Evolutionary conservation across 1,140 invertebrate species (phyloP), one percentile per base, ranked within the genome.

Genomic region (Pseudomyrmex pallidus): DNA sequence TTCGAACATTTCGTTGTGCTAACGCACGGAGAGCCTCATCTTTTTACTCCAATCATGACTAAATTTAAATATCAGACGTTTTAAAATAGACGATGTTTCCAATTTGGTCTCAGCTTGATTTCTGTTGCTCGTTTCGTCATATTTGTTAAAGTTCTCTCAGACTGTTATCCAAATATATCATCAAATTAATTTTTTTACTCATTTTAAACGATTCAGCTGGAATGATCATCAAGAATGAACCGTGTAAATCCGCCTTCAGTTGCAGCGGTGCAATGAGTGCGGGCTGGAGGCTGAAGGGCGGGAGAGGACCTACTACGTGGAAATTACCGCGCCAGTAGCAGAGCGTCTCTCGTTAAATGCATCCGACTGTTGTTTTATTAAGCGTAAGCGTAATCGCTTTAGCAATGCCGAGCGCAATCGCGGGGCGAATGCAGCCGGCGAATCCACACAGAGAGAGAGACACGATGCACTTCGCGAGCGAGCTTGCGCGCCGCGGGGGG

Each of bases 331-430:
- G 82, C 73, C 82, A 83, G 72, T 17, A 59, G 82, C 82, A 78
- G 82, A 80, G 52, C 61, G 57, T 84, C 56, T 68, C 82, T 84
- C 76, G 83, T 84, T 84, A 84, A 82, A 84, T 84, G 83, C 76
- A 72, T 66, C 63, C 77, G 77, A 85, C 66, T 82, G 66, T 85
- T 85, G 83, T 85, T 83, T 85, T 85, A 85, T 85, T 85, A 82
- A 85, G 67, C 73, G 78, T 82, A 85, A 85, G 66, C 76, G 59
- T 62, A 85, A 85, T 85, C 67, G 83, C 61, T 85, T 85, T 82
- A 85, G 61, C 83, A 50, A 73, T 70, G 20, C 56, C 44, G 52
- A 8, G 20, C 35, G 78, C 83, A 57, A 74, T 85, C 77, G 67
- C 83, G 25, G 17, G 20, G 46, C 66, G 54, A 66, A 73, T 82